phyloP scores from a whole-genome alignment of 2,113 vertebrate species.

The Sphyrna mokarran region DNA sequence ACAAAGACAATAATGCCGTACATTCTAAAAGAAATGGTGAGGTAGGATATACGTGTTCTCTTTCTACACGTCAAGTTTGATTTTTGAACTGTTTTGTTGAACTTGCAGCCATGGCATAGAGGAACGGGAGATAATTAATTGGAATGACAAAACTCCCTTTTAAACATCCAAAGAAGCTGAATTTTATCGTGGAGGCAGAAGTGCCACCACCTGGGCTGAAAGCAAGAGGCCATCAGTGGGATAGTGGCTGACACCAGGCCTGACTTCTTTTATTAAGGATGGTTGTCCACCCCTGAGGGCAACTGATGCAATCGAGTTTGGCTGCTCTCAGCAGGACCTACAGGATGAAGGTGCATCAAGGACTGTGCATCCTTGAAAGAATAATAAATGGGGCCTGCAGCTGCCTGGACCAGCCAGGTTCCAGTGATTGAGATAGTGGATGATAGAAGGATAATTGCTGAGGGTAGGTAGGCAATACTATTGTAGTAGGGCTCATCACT shows the following conservation, averaged over 20 bases:
- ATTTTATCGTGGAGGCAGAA: not conserved
- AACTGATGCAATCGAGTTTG: too few relatives aligned
- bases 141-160: conserved; percentile 42
- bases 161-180: not conserved
- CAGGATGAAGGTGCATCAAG: too few relatives aligned
- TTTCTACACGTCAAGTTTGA: not conserved
- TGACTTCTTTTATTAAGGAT: not conserved
- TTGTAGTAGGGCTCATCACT: too few relatives aligned
- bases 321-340: too few relatives aligned
- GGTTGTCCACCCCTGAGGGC: too few relatives aligned
- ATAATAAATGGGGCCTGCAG: too few relatives aligned
- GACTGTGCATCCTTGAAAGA: too few relatives aligned
- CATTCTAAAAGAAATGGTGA: conserved; percentile 78
- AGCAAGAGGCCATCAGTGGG: not conserved
- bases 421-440: too few relatives aligned
- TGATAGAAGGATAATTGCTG: too few relatives aligned
- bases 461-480: too few relatives aligned
- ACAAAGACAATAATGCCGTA: conserved; percentile 55
- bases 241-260: not conserved
- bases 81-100: not conserved
- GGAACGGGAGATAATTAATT: not conserved
- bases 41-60: conserved; percentile 50
- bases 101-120: not conserved
- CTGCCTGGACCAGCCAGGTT: too few relatives aligned
- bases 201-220: too few relatives aligned